Base-by-base conservation (phyloP, 2,888 invertebrate species). In the Drosophila melanosoma region DNA sequence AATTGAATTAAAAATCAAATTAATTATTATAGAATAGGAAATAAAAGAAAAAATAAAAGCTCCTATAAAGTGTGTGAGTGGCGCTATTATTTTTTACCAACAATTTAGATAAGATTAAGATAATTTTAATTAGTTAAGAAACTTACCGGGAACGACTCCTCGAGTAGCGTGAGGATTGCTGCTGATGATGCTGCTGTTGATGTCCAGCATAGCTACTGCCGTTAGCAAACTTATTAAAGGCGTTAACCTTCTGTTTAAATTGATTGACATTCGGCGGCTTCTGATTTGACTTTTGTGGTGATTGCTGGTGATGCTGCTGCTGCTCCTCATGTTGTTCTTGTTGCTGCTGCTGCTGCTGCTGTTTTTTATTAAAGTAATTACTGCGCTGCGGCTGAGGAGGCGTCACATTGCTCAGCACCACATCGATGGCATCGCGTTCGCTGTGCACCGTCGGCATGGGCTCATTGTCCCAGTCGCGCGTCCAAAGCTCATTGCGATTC, bases 391-490 rank as follows among this genome's bases (percentile, higher is more conserved):
- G 94, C 92, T 84, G 95, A 91, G 81, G 94, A 93, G 78, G 95
- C 94, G 80, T 57, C 2, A 71, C 73, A 62, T 83, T 83, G 65
- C 82, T 88, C 17, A 91, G 64, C 35, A 91, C 89, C 62, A 77
- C 94, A 93, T 95, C 94, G 20, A 91, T 81, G 77, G 94, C 95
- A 93, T 96, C 95, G 42, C 96, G 94, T 92, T 97, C 97, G 92
- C 97, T 97, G 91, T 96, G 95, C 63, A 97, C 96, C 93, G 96
- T 97, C 49, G 99, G 99, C 82, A 99, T 95, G 36, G 98, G 97
- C 92, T 99, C 99, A 76, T 95, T 96, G 86, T 96, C 96, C 99
- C 99, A 99, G 94, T 99, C 97, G 91, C 98, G 97, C 1, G 96
- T 96, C 95, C 96, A 96, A 52, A 98, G 95, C 80, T 97, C 96